Conservation (phyloP, 2,888 invertebrate species). For the Erynnis tages region DNA sequence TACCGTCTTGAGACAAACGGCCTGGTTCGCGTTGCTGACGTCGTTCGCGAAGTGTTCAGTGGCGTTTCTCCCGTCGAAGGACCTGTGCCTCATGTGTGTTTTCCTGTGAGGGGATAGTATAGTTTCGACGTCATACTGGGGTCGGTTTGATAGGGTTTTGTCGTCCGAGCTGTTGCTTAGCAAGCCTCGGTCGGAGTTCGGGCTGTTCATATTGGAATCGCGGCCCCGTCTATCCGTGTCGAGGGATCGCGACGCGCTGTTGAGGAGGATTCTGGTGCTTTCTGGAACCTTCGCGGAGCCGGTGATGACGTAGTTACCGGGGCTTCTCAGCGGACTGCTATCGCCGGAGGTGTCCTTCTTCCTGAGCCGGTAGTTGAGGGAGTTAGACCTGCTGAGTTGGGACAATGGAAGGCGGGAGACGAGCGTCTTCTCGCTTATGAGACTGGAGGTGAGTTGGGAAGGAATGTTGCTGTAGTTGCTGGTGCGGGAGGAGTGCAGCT, state of each 20-base stretch:
- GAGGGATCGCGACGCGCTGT: conserved; percentile 64
- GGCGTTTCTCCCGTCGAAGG: conserved; percentile 72
- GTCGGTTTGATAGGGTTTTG: conserved; percentile 68
- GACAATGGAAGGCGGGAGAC: conserved; percentile 71
- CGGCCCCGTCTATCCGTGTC: conserved; percentile 56
- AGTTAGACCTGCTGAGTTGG: conserved; percentile 72
- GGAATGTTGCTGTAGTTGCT: conserved; percentile 57
- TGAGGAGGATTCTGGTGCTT: conserved; percentile 56
- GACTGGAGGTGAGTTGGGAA: conserved; percentile 64
- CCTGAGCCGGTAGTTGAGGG: conserved; percentile 71
- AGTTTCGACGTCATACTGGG: conserved; percentile 60
- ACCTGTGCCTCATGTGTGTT: conserved; percentile 78
- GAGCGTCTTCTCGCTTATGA: conserved; percentile 71
- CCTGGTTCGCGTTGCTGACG: conserved; percentile 55
- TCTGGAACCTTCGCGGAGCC: conserved; percentile 66
- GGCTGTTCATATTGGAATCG: conserved; percentile 73
- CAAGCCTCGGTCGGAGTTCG: conserved; percentile 58
- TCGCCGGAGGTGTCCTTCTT: conserved; percentile 63
- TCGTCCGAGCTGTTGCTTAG: conserved; percentile 73
- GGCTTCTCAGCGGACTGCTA: conserved; percentile 70
- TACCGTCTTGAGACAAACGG: conserved; percentile 66
- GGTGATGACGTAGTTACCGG: conserved; percentile 73
- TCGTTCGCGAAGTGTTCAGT: conserved; percentile 65
- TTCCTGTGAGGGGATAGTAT: conserved; percentile 72
- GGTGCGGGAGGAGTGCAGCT: conserved; percentile 68